Base-by-base conservation (phyloP, 2,888 invertebrate genomes). In the Drosophila austrosaltans region DNA sequence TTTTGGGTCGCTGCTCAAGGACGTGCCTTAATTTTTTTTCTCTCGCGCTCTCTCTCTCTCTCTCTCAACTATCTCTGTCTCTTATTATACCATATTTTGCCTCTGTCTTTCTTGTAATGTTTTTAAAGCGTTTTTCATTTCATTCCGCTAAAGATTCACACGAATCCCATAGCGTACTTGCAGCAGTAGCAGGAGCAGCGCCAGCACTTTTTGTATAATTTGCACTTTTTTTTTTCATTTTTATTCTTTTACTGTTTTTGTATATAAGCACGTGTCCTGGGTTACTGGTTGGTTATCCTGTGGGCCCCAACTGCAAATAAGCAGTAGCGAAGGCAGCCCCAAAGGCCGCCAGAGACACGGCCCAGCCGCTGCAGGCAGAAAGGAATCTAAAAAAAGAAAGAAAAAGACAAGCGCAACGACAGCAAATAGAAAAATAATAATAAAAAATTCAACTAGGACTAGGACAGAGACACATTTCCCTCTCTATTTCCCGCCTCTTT, bases 151-250 rank as follows among this genome's bases (percentile, higher is more conserved):
- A 57, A 60, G 69, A 42, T 48, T 48, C 48, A 10, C 48, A 48
- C 48, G 60, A 64, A 63, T 61, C 72, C 72, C 75, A 67, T 57
- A 67, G 72, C 60, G 42, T 48, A 67, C 75, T 58, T 39, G 69
- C 69, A n/a, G 75, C 81, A 75, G 82, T 77, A 28, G 30, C 3
- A 30, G 30, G 5, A 30, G 89, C 84, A 87, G 89, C 84, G 89
- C 85, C 80, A 89, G 87, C 89, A 87, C 72, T 83, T 89, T 87
- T 89, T 20, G 48, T 85, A 81, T 89, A 89, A 85, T 89, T 85
- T 85, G 79, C 89, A 85, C 79, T 84, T 78, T 76, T 79, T 79
- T 69, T 56, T 30, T n/a, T 36, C 16, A 4, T 36, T 40, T 10
- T 2, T 2, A 10, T 1, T 25, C 22, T 1, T 25, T 32, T 32